Base-by-base conservation (phyloP, 2,888 invertebrate genomes). In the Archips crataeganus region DNA sequence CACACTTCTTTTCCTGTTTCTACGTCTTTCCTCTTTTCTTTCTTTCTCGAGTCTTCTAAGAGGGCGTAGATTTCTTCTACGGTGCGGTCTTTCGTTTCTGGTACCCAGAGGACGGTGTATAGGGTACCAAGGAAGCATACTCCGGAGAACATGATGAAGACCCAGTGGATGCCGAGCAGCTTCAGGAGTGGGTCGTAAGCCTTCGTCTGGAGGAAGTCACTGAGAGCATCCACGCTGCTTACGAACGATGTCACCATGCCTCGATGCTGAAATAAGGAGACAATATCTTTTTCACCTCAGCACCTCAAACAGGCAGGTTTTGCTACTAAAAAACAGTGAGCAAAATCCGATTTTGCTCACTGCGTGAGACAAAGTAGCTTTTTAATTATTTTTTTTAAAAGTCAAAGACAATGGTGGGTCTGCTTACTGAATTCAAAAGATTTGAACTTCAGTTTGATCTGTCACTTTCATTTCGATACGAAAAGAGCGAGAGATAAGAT, bases 241-340 rank as follows among this genome's bases (percentile, higher is more conserved):
- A 93, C 91, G 76, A 94, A 89, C 0, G 94, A 93, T 0, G 92
- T 94, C 10, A 94, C 93, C 86, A 90, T 92, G 42, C 94, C 94
- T 0, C 94, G 92, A 75, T 94, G 91, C 94, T 94, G 89, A 9
- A 86, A 88, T 65, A 6, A 69, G 66, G 71, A 73, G 76, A 54
- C 3, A 54, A n/a, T 3, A n/a, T n/a, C 9, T n/a, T n/a, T n/a
- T n/a, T n/a, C n/a, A n/a, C n/a, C n/a, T n/a, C n/a, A n/a, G n/a
- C n/a, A n/a, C n/a, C n/a, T n/a, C n/a, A n/a, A n/a, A n/a, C n/a
- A n/a, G n/a, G n/a, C n/a, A n/a, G n/a, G n/a, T n/a, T n/a, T n/a
- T n/a, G n/a, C n/a, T n/a, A n/a, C n/a, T n/a, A n/a, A n/a, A n/a
- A n/a, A n/a, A n/a, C n/a, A n/a, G n/a, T n/a, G n/a, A n/a, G n/a